Percentiles rank a stretch among this genome's conserved stretches.
phyloP scores from a whole-genome alignment of 2,888 invertebrate species.

The Brenthis hecate region DNA sequence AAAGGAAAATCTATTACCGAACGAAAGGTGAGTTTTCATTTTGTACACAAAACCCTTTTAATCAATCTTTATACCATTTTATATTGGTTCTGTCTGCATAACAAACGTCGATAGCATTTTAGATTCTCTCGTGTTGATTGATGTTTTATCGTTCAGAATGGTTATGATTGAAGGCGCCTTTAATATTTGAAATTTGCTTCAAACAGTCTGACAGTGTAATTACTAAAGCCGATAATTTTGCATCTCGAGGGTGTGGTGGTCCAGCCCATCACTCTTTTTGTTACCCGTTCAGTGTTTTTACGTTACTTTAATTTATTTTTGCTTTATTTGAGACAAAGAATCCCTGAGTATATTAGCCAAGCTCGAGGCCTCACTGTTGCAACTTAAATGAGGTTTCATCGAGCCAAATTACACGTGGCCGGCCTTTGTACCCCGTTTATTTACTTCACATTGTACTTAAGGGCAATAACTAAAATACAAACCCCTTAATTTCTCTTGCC shows the following conservation, averaged over 20 bases:
- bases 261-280: constrained; percentile 70
- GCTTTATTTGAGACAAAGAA: constrained; percentile 72
- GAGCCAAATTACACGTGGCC: constrained; percentile 76
- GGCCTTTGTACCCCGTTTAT: constrained; percentile 72
- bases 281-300: constrained; percentile 73
- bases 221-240: constrained; percentile 66
- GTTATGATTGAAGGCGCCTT: constrained; percentile 38
- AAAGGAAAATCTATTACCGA: constrained; percentile 58
- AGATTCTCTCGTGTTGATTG: constrained; percentile 26
- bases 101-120: constrained; percentile 20
- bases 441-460: constrained; percentile 81
- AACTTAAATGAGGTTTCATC: constrained; percentile 75
- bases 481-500: constrained; percentile 70
- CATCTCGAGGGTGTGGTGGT: constrained; percentile 67
- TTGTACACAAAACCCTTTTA: background rate
- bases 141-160: constrained; percentile 32
- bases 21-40: constrained; percentile 63
- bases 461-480: constrained; percentile 75
- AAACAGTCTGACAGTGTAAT: constrained; percentile 71
- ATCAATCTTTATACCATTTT: background rate
- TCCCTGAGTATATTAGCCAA: constrained; percentile 67
- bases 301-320: constrained; percentile 74
- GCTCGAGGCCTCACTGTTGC: constrained; percentile 64
- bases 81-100: background rate
- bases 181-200: constrained; percentile 57